Evolutionary conservation across 2,113 vertebrate species (phyloP).

Genomic region (Bos indicus): DNA sequence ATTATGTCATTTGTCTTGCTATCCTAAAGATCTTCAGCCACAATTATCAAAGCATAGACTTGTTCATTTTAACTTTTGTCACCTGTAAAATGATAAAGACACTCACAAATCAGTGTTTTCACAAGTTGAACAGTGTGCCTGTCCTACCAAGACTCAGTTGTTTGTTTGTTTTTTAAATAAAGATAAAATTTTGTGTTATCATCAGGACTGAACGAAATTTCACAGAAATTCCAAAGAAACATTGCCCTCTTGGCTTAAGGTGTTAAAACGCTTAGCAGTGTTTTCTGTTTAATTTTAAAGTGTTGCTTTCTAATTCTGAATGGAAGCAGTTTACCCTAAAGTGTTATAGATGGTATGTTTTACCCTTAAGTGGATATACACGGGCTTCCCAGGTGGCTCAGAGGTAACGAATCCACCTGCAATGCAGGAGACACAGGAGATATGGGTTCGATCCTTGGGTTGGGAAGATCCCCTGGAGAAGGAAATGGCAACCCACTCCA

Average conservation of each 20-base stretch:
- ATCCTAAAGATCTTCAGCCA: not conserved
- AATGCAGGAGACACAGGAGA: not conserved
- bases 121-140: not conserved
- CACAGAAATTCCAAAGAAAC: not conserved
- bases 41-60: not conserved
- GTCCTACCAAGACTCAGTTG: not conserved
- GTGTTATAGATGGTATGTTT: not conserved
- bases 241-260: not conserved
- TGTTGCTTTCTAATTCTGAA: slow-evolving; percentile 25
- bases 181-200: not conserved
- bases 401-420: not conserved
- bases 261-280: not conserved
- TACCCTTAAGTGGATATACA: not conserved
- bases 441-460: not conserved
- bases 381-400: not conserved
- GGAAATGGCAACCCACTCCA: not conserved
- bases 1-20: not conserved
- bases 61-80: not conserved
- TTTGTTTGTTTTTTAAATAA: not conserved
- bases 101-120: not conserved
- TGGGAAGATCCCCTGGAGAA: not conserved
- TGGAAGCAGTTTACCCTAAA: not conserved
- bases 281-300: slow-evolving; percentile 16
- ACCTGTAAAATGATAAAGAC: not conserved
- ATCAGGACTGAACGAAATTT: not conserved